Evolutionary conservation across 2,888 invertebrate species (phyloP), one percentile per base, ranked within the genome.

Genomic region (Oscheius sp.): DNA sequence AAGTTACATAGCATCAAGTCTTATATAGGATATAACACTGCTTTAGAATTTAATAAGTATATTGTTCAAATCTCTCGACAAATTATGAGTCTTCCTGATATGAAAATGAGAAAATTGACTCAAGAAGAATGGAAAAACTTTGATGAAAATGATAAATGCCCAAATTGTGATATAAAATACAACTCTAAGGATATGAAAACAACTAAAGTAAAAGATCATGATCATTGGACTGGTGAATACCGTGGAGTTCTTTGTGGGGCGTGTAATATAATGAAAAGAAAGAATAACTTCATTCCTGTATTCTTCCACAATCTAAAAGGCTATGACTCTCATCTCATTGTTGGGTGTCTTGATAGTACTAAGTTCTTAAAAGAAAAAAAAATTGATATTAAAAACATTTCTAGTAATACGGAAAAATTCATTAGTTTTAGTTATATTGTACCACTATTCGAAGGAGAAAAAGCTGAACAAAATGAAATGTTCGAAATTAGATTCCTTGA

Each of bases 401-500:
- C 77, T 46, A 69, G 68, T 42, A 76, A 76, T 34, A 69, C 65
- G 33, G 76, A 76, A 68, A 76, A 76, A 33, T 76, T 72, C 34
- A 75, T 76, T 27, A 71, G 73, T 52, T 76, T 76, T 53, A 76
- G 75, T 71, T 76, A 76, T 61, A 42, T 53, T 12, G 29, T 53
- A 57, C 58, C 5, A 37, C 8, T 10, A 37, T 37, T 10, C 15
- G 15, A 37, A 8, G 37, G 15, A 37, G 37, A 10, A 37, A 37
- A 15, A 15, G 8, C 15, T 78, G 82, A 75, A 81, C 20, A 46
- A 69, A 58, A 77, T 78, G 42, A 65, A 72, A 0, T 77, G 78
- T 34, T 52, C 68, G 42, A 80, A 72, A 64, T 65, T 79, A 53
- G 75, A 67, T 83, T 81, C 73, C 37, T 82, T 37, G 81, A 83